Evolutionary conservation across 2,888 invertebrate species (phyloP).

Genomic region (Mellilla xanthometata): DNA sequence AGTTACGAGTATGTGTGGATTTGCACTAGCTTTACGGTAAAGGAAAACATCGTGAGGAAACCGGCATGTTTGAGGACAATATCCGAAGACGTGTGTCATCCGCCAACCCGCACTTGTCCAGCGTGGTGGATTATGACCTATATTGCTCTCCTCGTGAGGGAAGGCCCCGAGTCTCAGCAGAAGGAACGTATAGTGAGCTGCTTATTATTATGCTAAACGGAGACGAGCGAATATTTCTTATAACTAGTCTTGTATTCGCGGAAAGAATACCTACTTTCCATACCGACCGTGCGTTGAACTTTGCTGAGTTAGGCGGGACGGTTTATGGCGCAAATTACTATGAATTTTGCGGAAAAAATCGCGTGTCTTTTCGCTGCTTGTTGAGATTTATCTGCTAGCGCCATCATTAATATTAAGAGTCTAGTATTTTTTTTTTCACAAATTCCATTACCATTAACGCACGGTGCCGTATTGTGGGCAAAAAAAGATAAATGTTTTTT

Average conservation of each 20-base stretch:
- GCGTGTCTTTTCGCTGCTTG: too few species aligned
- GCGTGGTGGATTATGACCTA: too few species aligned
- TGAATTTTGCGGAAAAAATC: too few species aligned
- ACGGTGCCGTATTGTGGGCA: background rate
- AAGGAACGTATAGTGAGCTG: too few species aligned
- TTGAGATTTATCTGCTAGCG: background rate
- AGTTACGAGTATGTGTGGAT: too few species aligned
- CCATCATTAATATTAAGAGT: constrained; percentile 21
- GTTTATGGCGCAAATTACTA: constrained; percentile 24
- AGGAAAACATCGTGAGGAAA: too few species aligned
- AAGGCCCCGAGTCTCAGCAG: too few species aligned
- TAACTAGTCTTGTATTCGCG: constrained; percentile 24
- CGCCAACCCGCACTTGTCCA: too few species aligned
- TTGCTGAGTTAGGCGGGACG: constrained; percentile 17
- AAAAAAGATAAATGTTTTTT: constrained; percentile 7
- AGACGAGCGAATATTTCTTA: constrained; percentile 23
- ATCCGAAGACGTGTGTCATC: too few species aligned
- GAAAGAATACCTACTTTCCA: constrained; percentile 29
- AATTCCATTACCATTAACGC: constrained; percentile 36
- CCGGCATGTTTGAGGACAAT: too few species aligned
- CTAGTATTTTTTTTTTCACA: constrained; percentile 27
- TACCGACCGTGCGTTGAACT: constrained; percentile 32
- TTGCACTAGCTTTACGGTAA: too few species aligned
- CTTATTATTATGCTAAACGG: constrained; percentile 14
- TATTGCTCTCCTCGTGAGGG: too few species aligned